A percentile compares a stretch with the other conserved stretches of the same genome.
These are phyloP conservation scores for Ginglymostoma cirratum DNA, from an alignment of 2,113 vertebrate species.

Conservation along the genomic window DNA sequence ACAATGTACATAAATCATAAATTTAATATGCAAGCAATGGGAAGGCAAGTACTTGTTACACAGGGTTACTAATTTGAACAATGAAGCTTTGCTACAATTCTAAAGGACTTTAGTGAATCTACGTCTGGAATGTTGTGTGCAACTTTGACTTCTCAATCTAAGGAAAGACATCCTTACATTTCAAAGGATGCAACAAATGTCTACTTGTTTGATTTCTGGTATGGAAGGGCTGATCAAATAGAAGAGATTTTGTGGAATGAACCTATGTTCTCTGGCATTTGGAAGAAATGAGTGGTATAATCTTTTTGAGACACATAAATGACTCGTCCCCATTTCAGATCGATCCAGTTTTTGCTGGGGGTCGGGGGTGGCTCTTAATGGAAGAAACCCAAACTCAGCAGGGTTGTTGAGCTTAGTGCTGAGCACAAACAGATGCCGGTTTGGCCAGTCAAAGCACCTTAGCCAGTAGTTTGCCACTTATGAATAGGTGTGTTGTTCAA, in stretches of 20 bases:
- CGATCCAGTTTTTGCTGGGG: background rate
- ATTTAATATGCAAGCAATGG: background rate
- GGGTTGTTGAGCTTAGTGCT: background rate
- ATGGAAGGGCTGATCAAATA: background rate
- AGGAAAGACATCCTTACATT: background rate
- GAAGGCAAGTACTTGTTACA: background rate
- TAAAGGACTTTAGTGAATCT: background rate
- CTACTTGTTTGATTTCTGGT: background rate
- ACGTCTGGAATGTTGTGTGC: background rate
- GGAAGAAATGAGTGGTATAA: background rate
- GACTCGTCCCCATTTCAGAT: background rate
- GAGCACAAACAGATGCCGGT: too few species aligned
- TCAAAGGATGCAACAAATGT: background rate
- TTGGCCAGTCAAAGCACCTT: too few species aligned
- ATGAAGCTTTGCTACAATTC: background rate
- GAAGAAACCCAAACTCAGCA: background rate
- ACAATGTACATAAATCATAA: background rate
- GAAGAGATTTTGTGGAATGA: background rate
- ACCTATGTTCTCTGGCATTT: background rate
- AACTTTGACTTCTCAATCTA: background rate
- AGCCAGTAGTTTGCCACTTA: too few species aligned
- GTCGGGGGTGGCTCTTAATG: background rate
- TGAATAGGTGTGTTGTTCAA: too few species aligned
- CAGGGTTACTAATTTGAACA: background rate
- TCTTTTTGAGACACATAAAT: background rate